Evolutionary conservation across 2,797 vertebrate genomes (phyloP).

Genomic region (Pipistrellus nathusii): DNA sequence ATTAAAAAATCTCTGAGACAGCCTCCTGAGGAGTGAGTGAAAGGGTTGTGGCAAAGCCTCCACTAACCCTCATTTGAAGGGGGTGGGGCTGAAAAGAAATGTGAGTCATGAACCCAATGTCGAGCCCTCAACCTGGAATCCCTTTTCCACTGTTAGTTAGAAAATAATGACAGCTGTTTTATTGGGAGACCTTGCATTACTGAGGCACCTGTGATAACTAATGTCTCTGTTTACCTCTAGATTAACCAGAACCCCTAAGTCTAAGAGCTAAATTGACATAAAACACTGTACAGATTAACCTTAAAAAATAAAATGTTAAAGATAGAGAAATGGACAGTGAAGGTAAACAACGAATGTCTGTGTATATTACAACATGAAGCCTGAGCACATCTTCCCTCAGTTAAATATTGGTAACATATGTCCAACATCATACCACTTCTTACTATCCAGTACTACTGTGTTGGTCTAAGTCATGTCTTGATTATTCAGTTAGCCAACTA

Average conservation of each 20-base stretch:
- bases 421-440: neutral
- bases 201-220: neutral
- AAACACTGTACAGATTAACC: neutral
- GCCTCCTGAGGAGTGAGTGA: neutral
- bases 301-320: neutral
- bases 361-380: neutral
- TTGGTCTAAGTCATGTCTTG: neutral
- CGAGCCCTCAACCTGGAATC: neutral
- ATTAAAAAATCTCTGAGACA: neutral
- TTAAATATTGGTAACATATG: neutral
- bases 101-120: neutral
- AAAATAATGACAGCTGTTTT: neutral
- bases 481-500: neutral
- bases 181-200: neutral
- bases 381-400: neutral
- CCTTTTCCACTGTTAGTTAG: neutral
- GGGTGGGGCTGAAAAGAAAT: neutral
- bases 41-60: neutral
- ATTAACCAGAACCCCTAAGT: neutral
- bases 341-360: neutral
- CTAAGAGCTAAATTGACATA: neutral
- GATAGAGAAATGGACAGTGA: neutral
- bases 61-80: neutral
- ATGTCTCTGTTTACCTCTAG: neutral
- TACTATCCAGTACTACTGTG: fast-evolving